Percentiles rank a stretch among this genome's conserved stretches.
Evolutionary conservation across 2,888 invertebrate species (phyloP).

Genomic region (Lagria hirta): DNA sequence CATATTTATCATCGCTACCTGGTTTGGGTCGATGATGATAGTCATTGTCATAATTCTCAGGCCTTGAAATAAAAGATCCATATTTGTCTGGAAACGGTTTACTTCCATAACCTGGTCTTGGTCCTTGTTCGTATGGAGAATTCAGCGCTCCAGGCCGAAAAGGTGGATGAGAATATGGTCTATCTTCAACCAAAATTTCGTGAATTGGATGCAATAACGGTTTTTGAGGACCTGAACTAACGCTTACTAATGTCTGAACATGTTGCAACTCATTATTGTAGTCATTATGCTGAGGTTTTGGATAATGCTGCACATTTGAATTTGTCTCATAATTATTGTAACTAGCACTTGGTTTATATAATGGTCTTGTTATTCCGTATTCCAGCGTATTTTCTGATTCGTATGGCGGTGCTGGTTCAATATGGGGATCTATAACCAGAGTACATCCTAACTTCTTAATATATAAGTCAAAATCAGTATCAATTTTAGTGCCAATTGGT

Average conservation of each 20-base stretch:
- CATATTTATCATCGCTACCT: slow-evolving; percentile 7
- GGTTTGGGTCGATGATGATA: slow-evolving; percentile 1
- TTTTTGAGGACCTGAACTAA: slow-evolving; percentile 40
- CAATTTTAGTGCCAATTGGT: slow-evolving; percentile 57
- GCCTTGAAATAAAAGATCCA: slow-evolving; percentile 16
- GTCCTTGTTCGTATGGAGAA: slow-evolving; percentile 31
- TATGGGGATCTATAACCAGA: slow-evolving; percentile 42
- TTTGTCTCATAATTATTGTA: too few relatives aligned
- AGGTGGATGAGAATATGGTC: slow-evolving; percentile 25
- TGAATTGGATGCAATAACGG: slow-evolving; percentile 39
- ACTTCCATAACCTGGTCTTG: slow-evolving; percentile 26
- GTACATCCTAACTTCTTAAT: slow-evolving; percentile 59
- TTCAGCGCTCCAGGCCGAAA: slow-evolving; percentile 29
- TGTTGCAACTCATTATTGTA: slow-evolving; percentile 26
- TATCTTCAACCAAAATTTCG: slow-evolving; percentile 39
- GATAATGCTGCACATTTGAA: too few relatives aligned
- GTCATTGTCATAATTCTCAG: slow-evolving; percentile 12
- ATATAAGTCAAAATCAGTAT: slow-evolving; percentile 67
- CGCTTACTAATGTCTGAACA: slow-evolving; percentile 41
- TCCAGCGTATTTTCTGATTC: slow-evolving; percentile 15
- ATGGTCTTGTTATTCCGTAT: slow-evolving; percentile 18
- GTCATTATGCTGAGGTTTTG: neutral
- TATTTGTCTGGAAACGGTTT: slow-evolving; percentile 27
- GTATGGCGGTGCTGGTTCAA: neutral
- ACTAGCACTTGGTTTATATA: too few relatives aligned